Conservation (phyloP, 2,113 vertebrate genomes). For the Chroicocephalus ridibundus region DNA sequence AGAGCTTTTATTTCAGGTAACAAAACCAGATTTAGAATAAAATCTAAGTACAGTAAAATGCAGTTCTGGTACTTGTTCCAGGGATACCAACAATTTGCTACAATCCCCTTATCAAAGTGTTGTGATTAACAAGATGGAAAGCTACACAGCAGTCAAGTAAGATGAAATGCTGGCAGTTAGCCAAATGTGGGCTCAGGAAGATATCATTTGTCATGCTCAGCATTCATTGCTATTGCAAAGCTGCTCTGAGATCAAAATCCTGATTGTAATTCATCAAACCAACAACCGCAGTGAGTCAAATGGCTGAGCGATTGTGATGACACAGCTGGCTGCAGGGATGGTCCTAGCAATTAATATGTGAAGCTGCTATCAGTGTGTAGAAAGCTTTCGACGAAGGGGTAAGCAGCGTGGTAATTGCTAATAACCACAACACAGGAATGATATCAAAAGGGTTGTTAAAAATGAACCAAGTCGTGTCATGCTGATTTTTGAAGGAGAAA, state of each 20-base stretch:
- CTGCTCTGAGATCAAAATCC: constrained; percentile 9
- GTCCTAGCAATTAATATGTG: not conserved
- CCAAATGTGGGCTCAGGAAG: not conserved
- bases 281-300: not conserved
- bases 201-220: not conserved
- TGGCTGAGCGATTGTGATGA: not conserved
- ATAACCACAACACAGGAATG: not conserved
- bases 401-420: not conserved
- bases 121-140: constrained; percentile 29
- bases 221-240: not conserved
- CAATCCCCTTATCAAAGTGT: not conserved
- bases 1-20: no score
- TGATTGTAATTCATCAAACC: constrained; percentile 32
- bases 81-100: not conserved
- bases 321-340: not conserved
- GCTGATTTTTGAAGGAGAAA: not conserved
- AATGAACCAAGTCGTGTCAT: not conserved
- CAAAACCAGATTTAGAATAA: not conserved
- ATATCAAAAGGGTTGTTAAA: not conserved
- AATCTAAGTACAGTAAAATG: not conserved
- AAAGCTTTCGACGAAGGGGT: not conserved
- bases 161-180: not conserved
- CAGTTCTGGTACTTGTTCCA: not conserved
- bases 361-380: not conserved
- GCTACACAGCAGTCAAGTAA: not conserved